phyloP scores from a whole-genome alignment of 2,797 vertebrate genomes.

The Odontamblyopus lacepedii region DNA sequence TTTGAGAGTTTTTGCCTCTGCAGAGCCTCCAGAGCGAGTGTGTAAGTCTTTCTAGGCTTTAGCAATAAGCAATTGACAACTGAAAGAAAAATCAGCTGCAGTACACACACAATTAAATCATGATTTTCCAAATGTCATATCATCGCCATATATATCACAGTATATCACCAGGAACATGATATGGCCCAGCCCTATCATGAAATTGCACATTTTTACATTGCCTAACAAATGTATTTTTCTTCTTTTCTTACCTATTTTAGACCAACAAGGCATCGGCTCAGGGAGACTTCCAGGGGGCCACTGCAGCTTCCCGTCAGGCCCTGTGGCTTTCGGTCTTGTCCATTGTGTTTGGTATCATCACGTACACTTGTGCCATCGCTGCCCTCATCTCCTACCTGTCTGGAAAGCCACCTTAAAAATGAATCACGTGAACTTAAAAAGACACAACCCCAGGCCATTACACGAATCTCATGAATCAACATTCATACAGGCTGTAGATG shows the following conservation, averaged over 20 bases:
- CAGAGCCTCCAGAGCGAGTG: too few species aligned
- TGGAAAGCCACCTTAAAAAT: slow-evolving; percentile 81
- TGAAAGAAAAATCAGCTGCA: too few species aligned
- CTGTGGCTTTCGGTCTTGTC: slow-evolving; percentile 88
- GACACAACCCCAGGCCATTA: slow-evolving; percentile 8
- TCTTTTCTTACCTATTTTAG: slow-evolving; percentile 66
- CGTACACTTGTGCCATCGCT: slow-evolving; percentile 83
- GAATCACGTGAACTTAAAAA: not conserved
- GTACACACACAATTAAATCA: too few species aligned
- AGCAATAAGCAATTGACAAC: too few species aligned
- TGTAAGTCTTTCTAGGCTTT: too few species aligned
- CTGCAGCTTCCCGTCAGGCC: slow-evolving; percentile 82
- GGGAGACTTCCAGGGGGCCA: slow-evolving; percentile 85
- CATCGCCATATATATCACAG: too few species aligned
- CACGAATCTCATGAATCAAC: slow-evolving; percentile 24
- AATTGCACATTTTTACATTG: not conserved
- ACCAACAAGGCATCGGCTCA: slow-evolving; percentile 88
- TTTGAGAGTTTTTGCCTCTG: too few species aligned
- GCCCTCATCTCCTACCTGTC: slow-evolving; percentile 87
- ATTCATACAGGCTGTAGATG: slow-evolving; percentile 38
- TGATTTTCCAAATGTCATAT: too few species aligned
- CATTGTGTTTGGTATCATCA: slow-evolving; percentile 86
- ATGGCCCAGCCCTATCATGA: not conserved
- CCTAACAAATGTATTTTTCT: not conserved
- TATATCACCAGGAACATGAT: too few species aligned